phyloP scores from a whole-genome alignment of 2,113 vertebrate species.

The Notiomystis cincta region DNA sequence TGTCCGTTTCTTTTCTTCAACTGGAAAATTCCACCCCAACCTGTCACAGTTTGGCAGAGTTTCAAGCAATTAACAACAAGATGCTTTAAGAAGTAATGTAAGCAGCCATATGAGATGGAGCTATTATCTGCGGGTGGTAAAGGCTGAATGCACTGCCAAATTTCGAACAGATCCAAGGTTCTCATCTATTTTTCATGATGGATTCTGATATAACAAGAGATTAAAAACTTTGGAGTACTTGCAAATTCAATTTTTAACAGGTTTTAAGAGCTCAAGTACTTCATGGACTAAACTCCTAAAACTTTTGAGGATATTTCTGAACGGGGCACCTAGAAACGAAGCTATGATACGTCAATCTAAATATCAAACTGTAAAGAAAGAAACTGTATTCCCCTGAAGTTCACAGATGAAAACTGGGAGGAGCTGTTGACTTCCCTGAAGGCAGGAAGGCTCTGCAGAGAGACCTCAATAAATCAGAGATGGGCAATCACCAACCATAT shows the following conservation, averaged over 20 bases:
- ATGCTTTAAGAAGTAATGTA: not conserved
- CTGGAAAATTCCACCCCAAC: not conserved
- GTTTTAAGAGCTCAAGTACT: not conserved
- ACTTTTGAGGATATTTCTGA: not conserved
- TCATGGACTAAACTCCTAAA: not conserved
- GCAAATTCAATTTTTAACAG: not conserved
- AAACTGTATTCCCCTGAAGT: not conserved
- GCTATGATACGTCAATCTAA: not conserved
- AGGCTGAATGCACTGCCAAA: not conserved
- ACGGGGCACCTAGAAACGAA: not conserved
- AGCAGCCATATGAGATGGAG: not conserved
- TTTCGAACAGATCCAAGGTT: not conserved
- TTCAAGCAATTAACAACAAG: not conserved
- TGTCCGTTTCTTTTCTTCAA: not conserved
- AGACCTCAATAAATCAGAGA: not conserved
- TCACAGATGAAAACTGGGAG: not conserved
- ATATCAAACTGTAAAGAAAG: not conserved
- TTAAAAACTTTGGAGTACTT: not conserved
- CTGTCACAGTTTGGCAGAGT: not conserved
- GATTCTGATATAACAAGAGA: not conserved
- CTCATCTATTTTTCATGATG: not conserved
- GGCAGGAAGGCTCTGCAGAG: not conserved
- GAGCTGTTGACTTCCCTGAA: not conserved
- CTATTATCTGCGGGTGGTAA: not conserved
- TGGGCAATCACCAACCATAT: not conserved